phyloP scores from a whole-genome alignment of 1,140 invertebrate genomes.

The Drosophila nikananu region DNA sequence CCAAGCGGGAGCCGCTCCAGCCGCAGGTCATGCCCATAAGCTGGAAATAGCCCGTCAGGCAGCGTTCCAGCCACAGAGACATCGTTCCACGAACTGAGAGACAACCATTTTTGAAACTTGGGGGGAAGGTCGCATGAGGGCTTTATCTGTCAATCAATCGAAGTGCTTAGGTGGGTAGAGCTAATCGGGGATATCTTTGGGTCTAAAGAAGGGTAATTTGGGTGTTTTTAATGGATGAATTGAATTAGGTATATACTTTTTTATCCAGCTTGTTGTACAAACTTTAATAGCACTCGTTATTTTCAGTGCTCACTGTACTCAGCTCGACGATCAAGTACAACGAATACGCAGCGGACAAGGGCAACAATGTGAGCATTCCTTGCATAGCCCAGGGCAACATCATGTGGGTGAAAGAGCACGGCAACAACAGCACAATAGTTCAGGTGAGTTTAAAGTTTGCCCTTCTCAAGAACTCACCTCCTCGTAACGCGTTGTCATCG shows the following conservation, averaged over 20 bases:
- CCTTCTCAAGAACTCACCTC: too few relatives aligned
- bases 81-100: conserved; percentile 39
- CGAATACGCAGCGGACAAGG: conserved; percentile 83
- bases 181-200: neutral
- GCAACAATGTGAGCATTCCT: conserved; percentile 82
- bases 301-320: conserved; percentile 83
- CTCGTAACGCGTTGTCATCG: neutral
- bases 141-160: conserved; percentile 54
- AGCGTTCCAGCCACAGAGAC: conserved; percentile 42
- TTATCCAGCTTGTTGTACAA: too few relatives aligned
- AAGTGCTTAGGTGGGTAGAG: conserved; percentile 10
- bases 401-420: conserved; percentile 83
- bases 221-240: neutral
- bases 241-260: too few relatives aligned
- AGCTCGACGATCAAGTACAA: conserved; percentile 84
- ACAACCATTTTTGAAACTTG: too few relatives aligned
- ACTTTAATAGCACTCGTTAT: too few relatives aligned
- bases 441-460: conserved; percentile 47
- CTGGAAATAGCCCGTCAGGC: conserved; percentile 49
- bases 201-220: neutral
- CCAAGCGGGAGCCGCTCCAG: conserved; percentile 8
- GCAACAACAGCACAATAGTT: conserved; percentile 75
- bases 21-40: conserved; percentile 49
- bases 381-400: conserved; percentile 78
- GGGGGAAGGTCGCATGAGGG: neutral